Evolutionary conservation across 1,140 invertebrate genomes (phyloP), one percentile per base, ranked within the genome.

Genomic region (Paraescarpia echinospica): DNA sequence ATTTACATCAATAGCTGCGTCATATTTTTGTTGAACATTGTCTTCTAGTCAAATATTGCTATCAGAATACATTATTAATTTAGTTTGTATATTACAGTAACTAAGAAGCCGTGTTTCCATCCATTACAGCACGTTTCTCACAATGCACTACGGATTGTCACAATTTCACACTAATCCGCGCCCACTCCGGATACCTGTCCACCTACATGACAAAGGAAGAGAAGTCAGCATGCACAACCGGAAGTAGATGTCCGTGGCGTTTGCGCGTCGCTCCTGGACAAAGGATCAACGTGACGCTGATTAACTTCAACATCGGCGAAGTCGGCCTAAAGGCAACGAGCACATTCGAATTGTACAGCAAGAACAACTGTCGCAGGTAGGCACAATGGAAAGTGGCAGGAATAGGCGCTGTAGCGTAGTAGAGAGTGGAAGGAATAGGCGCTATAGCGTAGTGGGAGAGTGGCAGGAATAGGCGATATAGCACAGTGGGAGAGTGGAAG

Each of bases 271-370:
- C 35, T 34, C 34, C 8, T 14, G 91, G 91, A 27, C 91, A 92
- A 48, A 35, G 34, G 91, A 48, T 92, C 91, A 92, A 92, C 51
- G 9, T 92, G 35, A 92, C 91, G 91, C 91, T 92, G 35, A 34
- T 48, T 14, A n/a, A 35, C 22, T 51, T 92, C 91, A 92, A 33
- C 59, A 77, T 77, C 59, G 59, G 59, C 59, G 27, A 77, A 77
- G 27, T 31, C 27, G 59, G 18, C 22, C 14, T 6, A 77, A 77
- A 4, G 27, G 27, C 59, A 77, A 5, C 59, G 22, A 77, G 22
- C 59, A 77, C 12, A 4, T 31, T 77, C 59, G 59, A 31, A 77
- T 4, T 1, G 59, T 77, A 77, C 59, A 77, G 22, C 14, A 77
- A 77, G 59, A 77, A 18, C 8, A 12, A 77, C 2, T 77, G 59